Percentiles rank a stretch among this genome's conserved stretches.
Conservation (phyloP, 2,888 invertebrate genomes). For the Athetis lepigone region DNA sequence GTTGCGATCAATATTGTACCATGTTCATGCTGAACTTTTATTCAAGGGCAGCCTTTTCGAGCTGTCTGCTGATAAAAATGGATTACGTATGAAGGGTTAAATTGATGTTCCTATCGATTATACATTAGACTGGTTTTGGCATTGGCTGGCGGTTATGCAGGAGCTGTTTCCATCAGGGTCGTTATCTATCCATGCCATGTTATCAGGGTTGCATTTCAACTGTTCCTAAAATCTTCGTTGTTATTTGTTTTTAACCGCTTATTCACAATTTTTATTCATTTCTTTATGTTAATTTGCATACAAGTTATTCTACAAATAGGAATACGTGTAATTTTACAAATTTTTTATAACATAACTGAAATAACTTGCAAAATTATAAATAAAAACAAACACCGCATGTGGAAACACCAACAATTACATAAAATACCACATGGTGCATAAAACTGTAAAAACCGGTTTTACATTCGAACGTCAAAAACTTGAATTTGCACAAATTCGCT, state of each 20-base stretch:
- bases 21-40: conserved; percentile 69
- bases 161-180: conserved; percentile 20
- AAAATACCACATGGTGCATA: conserved; percentile 22
- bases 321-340: too few relatives aligned
- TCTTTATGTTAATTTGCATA: neutral
- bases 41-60: conserved; percentile 71
- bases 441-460: conserved; percentile 37
- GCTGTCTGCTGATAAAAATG: conserved; percentile 54
- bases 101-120: conserved; percentile 40
- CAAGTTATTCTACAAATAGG: too few relatives aligned
- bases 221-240: neutral
- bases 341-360: too few relatives aligned
- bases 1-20: conserved; percentile 77
- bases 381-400: conserved; percentile 6
- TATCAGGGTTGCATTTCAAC: neutral
- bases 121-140: conserved; percentile 15
- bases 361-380: too few relatives aligned
- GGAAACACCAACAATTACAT: conserved; percentile 13
- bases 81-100: conserved; percentile 47
- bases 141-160: conserved; percentile 6
- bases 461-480: conserved; percentile 13
- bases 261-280: neutral
- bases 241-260: neutral
- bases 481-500: conserved; percentile 28
- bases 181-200: neutral